Conservation (phyloP, 2,797 vertebrate species). For the Sebastes taczanowskii region DNA sequence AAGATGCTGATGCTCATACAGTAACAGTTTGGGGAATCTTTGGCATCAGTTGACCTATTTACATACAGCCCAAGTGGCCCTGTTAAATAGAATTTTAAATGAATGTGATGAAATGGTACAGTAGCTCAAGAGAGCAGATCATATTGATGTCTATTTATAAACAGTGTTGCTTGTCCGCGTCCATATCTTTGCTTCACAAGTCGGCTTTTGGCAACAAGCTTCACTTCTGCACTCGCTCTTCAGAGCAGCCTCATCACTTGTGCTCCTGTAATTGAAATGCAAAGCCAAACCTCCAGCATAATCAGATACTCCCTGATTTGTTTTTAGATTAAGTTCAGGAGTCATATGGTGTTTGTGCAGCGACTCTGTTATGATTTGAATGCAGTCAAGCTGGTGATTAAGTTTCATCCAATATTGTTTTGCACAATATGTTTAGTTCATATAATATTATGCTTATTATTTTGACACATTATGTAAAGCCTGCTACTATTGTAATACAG, state of each 20-base stretch:
- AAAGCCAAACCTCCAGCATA: constrained; percentile 57
- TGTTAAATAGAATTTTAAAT: constrained; percentile 28
- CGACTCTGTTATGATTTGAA: constrained; percentile 54
- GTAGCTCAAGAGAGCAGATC: constrained; percentile 12
- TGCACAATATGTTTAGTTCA: constrained; percentile 58
- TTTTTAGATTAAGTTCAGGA: constrained; percentile 70
- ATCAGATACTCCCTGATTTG: constrained; percentile 69
- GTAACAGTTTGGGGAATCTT: constrained; percentile 43
- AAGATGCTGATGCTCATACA: not conserved
- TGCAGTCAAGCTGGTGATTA: constrained; percentile 62
- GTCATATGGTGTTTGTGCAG: constrained; percentile 61
- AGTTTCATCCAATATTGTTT: constrained; percentile 41
- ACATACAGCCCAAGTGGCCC: constrained; percentile 15
- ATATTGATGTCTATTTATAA: constrained; percentile 20
- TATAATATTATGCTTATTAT: constrained; percentile 53
- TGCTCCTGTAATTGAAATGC: constrained; percentile 58
- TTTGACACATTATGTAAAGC: constrained; percentile 46
- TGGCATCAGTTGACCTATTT: constrained; percentile 49
- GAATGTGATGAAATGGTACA: constrained; percentile 27
- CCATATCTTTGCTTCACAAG: constrained; percentile 5
- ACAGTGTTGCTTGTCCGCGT: constrained; percentile 9
- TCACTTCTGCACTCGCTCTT: constrained; percentile 12
- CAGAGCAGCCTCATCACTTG: constrained; percentile 15
- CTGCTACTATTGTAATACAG: not conserved
- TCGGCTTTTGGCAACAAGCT: constrained; percentile 27